phyloP scores from a whole-genome alignment of 2,797 vertebrate species.

The Neosilurus hyrtlii region DNA sequence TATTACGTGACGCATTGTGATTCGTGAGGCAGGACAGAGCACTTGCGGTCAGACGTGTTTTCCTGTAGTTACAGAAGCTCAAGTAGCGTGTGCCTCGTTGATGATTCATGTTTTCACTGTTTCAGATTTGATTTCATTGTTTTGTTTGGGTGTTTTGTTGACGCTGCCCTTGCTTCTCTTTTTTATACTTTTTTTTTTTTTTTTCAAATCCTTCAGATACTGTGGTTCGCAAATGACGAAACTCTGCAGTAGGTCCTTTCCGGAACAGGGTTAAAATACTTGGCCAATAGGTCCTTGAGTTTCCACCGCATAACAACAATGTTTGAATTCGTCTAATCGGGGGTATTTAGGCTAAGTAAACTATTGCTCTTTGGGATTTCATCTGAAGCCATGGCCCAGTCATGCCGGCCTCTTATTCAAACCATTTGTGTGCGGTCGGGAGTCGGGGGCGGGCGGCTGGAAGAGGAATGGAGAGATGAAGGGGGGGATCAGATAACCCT shows the following conservation, averaged over 20 bases:
- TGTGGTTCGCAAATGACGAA: slow-evolving; percentile 69
- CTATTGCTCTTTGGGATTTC: slow-evolving; percentile 76
- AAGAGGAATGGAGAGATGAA: slow-evolving; percentile 58
- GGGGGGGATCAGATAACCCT: slow-evolving; percentile 77
- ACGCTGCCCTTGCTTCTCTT: slow-evolving; percentile 35
- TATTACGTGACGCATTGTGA: slow-evolving; percentile 66
- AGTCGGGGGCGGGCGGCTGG: slow-evolving; percentile 50
- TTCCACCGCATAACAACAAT: slow-evolving; percentile 86
- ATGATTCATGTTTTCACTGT: slow-evolving; percentile 59
- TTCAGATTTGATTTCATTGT: slow-evolving; percentile 60
- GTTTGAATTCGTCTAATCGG: slow-evolving; percentile 83
- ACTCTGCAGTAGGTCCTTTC: slow-evolving; percentile 66
- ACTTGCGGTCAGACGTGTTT: slow-evolving; percentile 68
- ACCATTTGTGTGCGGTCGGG: slow-evolving; percentile 82
- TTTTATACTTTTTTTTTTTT: slow-evolving; percentile 19
- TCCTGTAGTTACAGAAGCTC: slow-evolving; percentile 67
- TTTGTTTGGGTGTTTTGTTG: slow-evolving; percentile 54
- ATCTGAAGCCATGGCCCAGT: slow-evolving; percentile 80
- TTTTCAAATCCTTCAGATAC: slow-evolving; percentile 58
- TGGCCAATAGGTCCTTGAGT: slow-evolving; percentile 73
- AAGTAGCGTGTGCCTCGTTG: slow-evolving; percentile 62
- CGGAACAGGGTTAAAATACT: slow-evolving; percentile 61
- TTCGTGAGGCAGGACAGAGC: slow-evolving; percentile 58
- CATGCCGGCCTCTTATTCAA: slow-evolving; percentile 85
- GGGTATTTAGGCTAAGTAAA: slow-evolving; percentile 88